These are phyloP conservation scores for Penaeus indicus DNA, from an alignment of 1,140 invertebrate genomes.

Conservation along the genomic window DNA sequence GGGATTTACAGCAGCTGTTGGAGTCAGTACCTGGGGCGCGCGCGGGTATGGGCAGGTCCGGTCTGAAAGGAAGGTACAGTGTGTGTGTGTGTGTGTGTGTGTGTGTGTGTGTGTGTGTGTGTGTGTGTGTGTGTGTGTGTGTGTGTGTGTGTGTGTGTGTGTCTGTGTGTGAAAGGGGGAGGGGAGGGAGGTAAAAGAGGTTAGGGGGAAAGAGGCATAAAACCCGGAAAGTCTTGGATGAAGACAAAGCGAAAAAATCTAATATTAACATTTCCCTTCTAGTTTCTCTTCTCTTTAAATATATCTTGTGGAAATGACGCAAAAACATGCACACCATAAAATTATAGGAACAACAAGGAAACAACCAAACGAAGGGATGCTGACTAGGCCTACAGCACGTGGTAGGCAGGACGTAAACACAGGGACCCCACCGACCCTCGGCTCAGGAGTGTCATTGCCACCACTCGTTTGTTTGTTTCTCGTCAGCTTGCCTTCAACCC, in stretches of 20 bases:
- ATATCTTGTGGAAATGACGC: too few relatives aligned
- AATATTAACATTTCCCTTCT: background rate
- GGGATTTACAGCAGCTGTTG: slow-evolving; percentile 45
- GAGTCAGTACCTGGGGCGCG: slow-evolving; percentile 20
- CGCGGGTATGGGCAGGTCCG: slow-evolving; percentile 42
- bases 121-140: background rate
- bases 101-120: background rate
- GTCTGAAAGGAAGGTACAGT: slow-evolving; percentile 4
- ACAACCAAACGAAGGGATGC: too few relatives aligned
- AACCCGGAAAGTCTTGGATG: background rate
- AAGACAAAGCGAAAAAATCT: background rate
- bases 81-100: slow-evolving; percentile 22
- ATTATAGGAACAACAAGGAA: too few relatives aligned
- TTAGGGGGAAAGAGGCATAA: background rate
- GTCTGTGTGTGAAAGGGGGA: background rate
- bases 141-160: slow-evolving; percentile 20
- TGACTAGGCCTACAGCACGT: slow-evolving; percentile 16
- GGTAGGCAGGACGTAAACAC: slow-evolving; percentile 32
- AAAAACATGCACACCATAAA: too few relatives aligned
- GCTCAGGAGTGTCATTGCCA: too few relatives aligned
- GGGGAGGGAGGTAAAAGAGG: background rate
- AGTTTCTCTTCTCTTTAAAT: background rate
- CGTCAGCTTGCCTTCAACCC: too few relatives aligned
- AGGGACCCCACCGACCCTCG: slow-evolving; percentile 4
- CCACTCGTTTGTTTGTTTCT: too few relatives aligned